These are phyloP conservation scores for Oceanodroma tethys DNA, from an alignment of 2,113 vertebrate genomes.

Conservation along the genomic window DNA sequence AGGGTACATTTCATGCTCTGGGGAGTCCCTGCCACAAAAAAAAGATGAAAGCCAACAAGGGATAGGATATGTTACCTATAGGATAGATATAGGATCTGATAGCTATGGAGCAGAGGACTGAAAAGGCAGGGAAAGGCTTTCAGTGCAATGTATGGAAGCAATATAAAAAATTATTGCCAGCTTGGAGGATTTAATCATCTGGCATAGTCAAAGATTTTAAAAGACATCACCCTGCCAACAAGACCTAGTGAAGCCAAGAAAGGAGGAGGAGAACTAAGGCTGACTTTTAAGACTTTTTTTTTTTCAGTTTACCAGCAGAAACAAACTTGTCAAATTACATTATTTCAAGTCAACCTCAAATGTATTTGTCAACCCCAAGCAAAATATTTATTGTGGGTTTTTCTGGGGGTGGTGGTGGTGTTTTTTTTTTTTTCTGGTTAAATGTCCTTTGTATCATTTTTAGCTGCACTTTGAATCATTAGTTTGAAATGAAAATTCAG, in stretches of 20 bases:
- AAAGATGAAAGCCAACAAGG: background rate
- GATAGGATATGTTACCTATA: background rate
- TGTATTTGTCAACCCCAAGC: background rate
- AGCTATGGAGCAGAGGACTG: background rate
- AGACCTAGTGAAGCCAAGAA: background rate
- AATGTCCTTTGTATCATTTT: background rate
- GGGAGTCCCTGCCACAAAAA: background rate
- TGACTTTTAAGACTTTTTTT: background rate
- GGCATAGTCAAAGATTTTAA: background rate
- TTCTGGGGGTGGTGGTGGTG: accelerated
- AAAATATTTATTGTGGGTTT: background rate
- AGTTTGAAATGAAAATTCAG: background rate
- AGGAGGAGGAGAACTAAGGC: background rate
- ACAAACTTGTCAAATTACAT: background rate
- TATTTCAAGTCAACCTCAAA: background rate
- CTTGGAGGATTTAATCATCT: background rate
- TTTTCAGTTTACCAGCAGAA: background rate
- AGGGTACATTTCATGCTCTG: background rate
- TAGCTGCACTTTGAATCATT: background rate
- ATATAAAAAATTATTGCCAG: background rate
- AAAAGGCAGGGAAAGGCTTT: background rate
- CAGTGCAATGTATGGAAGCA: background rate
- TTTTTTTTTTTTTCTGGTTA: background rate
- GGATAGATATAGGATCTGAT: background rate
- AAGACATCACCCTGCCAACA: background rate